Evolutionary conservation across 2,113 vertebrate species (phyloP).

Genomic region (Dicerorhinus sumatrensis): DNA sequence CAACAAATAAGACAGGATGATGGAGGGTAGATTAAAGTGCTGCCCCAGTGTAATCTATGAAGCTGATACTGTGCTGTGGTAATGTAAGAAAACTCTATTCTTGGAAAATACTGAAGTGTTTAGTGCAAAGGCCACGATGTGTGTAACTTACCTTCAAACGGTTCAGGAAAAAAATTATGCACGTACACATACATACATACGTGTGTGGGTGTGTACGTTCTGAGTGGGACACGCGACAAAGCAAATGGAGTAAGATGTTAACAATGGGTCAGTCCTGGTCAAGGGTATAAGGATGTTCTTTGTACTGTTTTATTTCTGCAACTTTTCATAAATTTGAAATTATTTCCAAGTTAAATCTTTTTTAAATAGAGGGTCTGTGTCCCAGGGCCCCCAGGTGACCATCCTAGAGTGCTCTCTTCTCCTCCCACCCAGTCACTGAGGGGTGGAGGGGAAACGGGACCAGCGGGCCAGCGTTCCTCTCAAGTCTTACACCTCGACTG

Average conservation of each 20-base stretch:
- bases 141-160: neutral
- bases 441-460: neutral
- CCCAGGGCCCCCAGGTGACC: neutral
- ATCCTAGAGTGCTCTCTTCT: neutral
- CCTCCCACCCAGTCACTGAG: neutral
- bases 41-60: neutral
- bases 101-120: conserved; percentile 27
- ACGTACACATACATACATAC: too few species aligned
- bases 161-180: neutral
- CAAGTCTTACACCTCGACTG: neutral
- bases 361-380: neutral
- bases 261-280: neutral
- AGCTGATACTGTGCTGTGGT: neutral
- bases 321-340: conserved; percentile 6
- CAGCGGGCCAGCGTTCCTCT: neutral
- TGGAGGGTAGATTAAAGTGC: neutral
- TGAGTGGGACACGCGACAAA: neutral
- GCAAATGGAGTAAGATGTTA: neutral
- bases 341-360: neutral
- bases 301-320: neutral
- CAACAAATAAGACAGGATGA: neutral
- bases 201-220: neutral
- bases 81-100: neutral
- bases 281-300: neutral
- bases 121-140: neutral